Base-by-base conservation (phyloP, 2,113 vertebrate genomes). In the Crotalus horridus region DNA sequence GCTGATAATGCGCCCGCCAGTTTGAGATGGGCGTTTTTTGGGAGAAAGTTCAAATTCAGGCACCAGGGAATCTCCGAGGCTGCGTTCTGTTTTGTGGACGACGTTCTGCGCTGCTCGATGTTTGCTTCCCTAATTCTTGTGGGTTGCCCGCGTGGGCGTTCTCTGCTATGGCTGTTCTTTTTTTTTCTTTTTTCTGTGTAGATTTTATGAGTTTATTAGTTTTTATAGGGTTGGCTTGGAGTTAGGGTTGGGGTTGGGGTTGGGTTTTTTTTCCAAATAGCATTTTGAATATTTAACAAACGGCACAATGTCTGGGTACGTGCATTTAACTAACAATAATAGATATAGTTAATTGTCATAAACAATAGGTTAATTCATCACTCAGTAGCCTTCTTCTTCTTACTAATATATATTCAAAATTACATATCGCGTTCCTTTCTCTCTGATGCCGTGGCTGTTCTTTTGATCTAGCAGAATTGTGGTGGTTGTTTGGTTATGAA, bases 21-120 rank as follows among this genome's bases (percentile, higher is more conserved):
- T 29, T 3, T 3, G 46, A 93, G 95, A 24, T 29, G 2, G 20
- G 69, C 89, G 1, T 89, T 24, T 91, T 33, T 54, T 91, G 87
- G 90, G 56, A 89, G 48, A 46, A 48, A 33, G 29, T n/a, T 64
- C 53, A 0, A 1, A 20, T 89, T 6, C 54, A 33, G 3, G 56
- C 15, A 3, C 61, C n/a, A 0, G 61, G 85, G 89, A 91, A 12
- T 0, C 59, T 58, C 29, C 17, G 1, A 6, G 9, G 51, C 64
- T 69, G 13, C 2, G 87, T 1, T 0, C 9, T 74, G 90, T 59
- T 48, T 58, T 2, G 3, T 46, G 0, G 4, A 0, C 13, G 92
- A 89, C 6, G 6, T 1, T 51, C 2, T 23, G 20, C 0, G 1
- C 7, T 0, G 33, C 12, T 29, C 11, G 85, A 51, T 86, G 12